Percentiles rank a stretch among this genome's conserved stretches.
Evolutionary conservation across 1,140 invertebrate species (phyloP).

Genomic region (Drosophila nigromelanica): DNA sequence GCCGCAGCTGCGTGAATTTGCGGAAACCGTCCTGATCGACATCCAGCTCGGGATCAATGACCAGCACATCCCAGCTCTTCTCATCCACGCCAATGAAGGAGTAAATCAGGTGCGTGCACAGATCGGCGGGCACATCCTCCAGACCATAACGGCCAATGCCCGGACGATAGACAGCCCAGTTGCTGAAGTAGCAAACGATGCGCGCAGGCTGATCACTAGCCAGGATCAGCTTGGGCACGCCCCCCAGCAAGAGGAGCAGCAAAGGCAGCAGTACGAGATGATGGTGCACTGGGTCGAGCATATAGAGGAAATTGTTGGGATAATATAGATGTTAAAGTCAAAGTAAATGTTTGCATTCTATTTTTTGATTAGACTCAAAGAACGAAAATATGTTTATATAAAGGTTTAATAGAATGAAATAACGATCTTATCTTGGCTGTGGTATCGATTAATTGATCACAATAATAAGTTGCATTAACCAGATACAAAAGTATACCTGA

Average conservation of each 20-base stretch:
- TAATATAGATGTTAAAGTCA: too few species aligned
- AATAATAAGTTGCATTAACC: too few species aligned
- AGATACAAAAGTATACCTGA: too few species aligned
- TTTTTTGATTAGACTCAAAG: too few species aligned
- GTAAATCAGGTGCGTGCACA: slow-evolving; percentile 95
- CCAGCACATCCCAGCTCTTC: slow-evolving; percentile 89
- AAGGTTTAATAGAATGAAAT: too few species aligned
- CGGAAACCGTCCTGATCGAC: slow-evolving; percentile 90
- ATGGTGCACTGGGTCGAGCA: slow-evolving; percentile 44
- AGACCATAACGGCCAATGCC: slow-evolving; percentile 91
- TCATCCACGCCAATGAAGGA: slow-evolving; percentile 95
- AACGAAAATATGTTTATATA: too few species aligned
- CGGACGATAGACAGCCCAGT: slow-evolving; percentile 95
- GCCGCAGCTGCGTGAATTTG: slow-evolving; percentile 91
- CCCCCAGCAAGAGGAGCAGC: slow-evolving; percentile 51
- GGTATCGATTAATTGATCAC: too few species aligned
- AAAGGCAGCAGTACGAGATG: slow-evolving; percentile 1
- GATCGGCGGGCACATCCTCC: slow-evolving; percentile 91
- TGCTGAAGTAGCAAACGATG: slow-evolving; percentile 95
- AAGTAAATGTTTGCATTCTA: too few species aligned
- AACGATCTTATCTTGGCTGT: too few species aligned
- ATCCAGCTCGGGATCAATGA: slow-evolving; percentile 93
- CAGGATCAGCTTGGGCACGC: slow-evolving; percentile 21
- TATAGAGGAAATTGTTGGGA: neutral
- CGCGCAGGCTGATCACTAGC: slow-evolving; percentile 84